Conservation (phyloP, 2,888 invertebrate genomes). For the Orthosia gracilis region DNA sequence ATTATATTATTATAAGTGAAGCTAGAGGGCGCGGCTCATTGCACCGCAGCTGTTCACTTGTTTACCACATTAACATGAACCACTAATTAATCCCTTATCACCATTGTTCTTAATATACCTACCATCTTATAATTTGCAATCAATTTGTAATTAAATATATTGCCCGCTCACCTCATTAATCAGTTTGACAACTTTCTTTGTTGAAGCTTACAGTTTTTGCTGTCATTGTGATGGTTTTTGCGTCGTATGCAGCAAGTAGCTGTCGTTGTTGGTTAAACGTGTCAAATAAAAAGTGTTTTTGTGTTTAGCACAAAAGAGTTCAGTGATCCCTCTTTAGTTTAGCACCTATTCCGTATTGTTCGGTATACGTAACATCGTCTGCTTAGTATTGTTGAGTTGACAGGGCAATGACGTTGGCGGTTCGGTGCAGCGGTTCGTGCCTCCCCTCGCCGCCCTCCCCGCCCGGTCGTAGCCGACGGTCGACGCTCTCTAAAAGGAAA, state of each 20-base stretch:
- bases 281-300: conserved; percentile 56
- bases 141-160: conserved; percentile 52
- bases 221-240: conserved; percentile 51
- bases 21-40: conserved; percentile 74
- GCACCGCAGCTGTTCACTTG: conserved; percentile 82
- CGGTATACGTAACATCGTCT: conserved; percentile 86
- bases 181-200: conserved; percentile 35
- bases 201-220: conserved; percentile 50
- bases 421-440: conserved; percentile 82
- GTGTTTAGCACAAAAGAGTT: conserved; percentile 73
- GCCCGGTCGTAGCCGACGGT: conserved; percentile 85
- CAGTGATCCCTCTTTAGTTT: conserved; percentile 78
- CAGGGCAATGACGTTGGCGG: conserved; percentile 90
- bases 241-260: conserved; percentile 43
- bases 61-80: conserved; percentile 82
- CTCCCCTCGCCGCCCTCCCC: conserved; percentile 76
- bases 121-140: conserved; percentile 45
- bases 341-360: conserved; percentile 84
- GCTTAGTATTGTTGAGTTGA: conserved; percentile 90
- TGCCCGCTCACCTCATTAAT: conserved; percentile 20
- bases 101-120: conserved; percentile 50
- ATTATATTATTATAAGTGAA: conserved; percentile 75
- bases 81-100: conserved; percentile 86
- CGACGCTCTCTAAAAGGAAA: conserved; percentile 90
- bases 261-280: conserved; percentile 49